These are phyloP conservation scores for Chaenocephalus aceratus DNA, from an alignment of 2,113 vertebrate species.

Conservation along the genomic window DNA sequence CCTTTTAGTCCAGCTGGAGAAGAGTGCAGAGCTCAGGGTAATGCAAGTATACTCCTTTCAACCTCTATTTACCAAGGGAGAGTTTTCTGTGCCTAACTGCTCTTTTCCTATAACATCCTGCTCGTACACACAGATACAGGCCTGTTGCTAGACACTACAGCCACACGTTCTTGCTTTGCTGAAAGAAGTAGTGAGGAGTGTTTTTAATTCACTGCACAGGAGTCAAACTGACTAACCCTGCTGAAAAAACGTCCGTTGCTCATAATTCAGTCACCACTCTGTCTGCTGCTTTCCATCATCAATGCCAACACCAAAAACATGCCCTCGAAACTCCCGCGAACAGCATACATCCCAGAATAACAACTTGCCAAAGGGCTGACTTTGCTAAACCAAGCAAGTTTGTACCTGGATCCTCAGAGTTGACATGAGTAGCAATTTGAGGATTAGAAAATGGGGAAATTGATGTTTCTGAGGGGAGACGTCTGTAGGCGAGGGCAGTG, in stretches of 20 bases:
- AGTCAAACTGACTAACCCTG: background rate
- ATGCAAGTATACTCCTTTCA: conserved; percentile 68
- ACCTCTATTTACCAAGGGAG: conserved; percentile 69
- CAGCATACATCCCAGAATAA: conserved; percentile 25
- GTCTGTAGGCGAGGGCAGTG: conserved; percentile 48
- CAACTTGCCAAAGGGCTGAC: conserved; percentile 42
- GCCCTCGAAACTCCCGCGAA: conserved; percentile 12
- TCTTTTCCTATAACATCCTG: conserved; percentile 56
- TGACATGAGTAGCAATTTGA: conserved; percentile 68
- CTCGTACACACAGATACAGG: conserved; percentile 23
- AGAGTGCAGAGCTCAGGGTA: conserved; percentile 45
- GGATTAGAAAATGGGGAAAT: conserved; percentile 69
- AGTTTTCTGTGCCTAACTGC: conserved; percentile 47
- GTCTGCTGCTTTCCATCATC: conserved; percentile 5
- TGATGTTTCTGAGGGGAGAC: conserved; percentile 57
- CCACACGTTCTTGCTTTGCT: background rate
- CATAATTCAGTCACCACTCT: background rate
- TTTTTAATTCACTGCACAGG: background rate
- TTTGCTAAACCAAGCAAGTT: conserved; percentile 57
- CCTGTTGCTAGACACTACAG: conserved; percentile 5
- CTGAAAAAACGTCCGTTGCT: conserved; percentile 20
- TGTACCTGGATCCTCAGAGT: conserved; percentile 52
- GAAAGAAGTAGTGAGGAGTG: background rate
- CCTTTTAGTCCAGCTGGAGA: conserved; percentile 59
- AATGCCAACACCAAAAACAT: conserved; percentile 13